A percentile compares a stretch with the other conserved stretches of the same genome.
These are phyloP conservation scores for Lepidothrix coronata DNA, from an alignment of 2,113 vertebrate species.

Conservation along the genomic window DNA sequence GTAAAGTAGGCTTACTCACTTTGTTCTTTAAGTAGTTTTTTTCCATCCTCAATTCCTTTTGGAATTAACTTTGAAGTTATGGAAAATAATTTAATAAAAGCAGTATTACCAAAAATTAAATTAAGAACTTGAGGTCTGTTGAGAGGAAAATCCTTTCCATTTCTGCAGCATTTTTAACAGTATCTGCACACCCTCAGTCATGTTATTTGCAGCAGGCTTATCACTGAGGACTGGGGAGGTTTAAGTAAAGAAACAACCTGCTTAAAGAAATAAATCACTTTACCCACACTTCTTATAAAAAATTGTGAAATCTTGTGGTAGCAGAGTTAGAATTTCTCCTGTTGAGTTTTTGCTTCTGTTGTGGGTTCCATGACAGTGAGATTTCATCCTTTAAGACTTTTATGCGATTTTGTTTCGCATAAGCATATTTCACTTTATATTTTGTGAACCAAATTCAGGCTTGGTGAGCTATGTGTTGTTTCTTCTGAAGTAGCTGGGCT, in stretches of 20 bases:
- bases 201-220: conserved; percentile 37
- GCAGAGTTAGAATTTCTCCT: background rate
- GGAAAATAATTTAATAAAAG: conserved; percentile 29
- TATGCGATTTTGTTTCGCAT: conserved; percentile 25
- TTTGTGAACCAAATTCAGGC: conserved; percentile 14
- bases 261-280: conserved; percentile 36
- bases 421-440: conserved; percentile 21
- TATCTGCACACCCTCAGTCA: background rate
- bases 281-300: background rate
- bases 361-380: background rate
- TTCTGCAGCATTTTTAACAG: conserved; percentile 5
- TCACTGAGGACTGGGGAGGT: background rate
- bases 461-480: background rate
- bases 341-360: background rate
- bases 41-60: background rate
- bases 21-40: conserved; percentile 20
- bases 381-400: conserved; percentile 43
- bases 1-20: conserved; percentile 3
- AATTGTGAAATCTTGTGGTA: background rate
- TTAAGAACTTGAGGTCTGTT: background rate
- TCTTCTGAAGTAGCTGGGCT: conserved; percentile 37
- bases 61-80: conserved; percentile 22
- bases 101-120: conserved; percentile 8
- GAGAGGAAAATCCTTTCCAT: conserved; percentile 27
- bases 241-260: conserved; percentile 26